phyloP scores from a whole-genome alignment of 2,888 invertebrate genomes.

The Torymus tubicola region DNA sequence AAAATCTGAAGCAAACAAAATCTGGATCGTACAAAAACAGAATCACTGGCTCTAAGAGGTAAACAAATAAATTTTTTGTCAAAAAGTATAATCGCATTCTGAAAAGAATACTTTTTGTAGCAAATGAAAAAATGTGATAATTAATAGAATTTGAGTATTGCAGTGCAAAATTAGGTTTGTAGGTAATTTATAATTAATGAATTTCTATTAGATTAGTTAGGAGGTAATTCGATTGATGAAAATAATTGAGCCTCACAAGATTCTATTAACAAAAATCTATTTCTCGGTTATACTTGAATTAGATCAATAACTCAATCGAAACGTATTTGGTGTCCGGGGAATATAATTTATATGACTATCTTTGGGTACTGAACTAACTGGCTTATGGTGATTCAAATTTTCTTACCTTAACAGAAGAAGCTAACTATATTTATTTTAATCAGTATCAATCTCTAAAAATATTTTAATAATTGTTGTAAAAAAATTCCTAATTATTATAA shows the following conservation, averaged over 20 bases:
- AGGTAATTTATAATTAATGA: conserved; percentile 29
- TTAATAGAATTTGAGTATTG: conserved; percentile 32
- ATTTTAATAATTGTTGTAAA: no score
- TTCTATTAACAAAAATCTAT: conserved; percentile 14
- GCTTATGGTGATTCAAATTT: conserved; percentile 41
- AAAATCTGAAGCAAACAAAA: conserved; percentile 39
- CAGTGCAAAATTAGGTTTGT: conserved; percentile 49
- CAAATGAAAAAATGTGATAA: not conserved
- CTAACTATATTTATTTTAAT: not conserved
- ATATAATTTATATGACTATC: conserved; percentile 14
- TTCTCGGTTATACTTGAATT: conserved; percentile 10
- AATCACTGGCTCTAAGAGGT: conserved; percentile 35
- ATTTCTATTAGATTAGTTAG: conserved; percentile 40
- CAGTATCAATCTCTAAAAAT: no score
- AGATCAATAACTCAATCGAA: conserved; percentile 1
- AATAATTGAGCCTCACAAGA: conserved; percentile 14
- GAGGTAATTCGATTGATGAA: conserved; percentile 8
- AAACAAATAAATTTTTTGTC: conserved; percentile 40
- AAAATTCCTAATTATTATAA: no score
- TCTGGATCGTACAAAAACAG: conserved; percentile 38
- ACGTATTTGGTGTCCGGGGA: conserved; percentile 23
- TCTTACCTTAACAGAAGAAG: conserved; percentile 30
- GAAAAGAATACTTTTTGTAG: conserved; percentile 31
- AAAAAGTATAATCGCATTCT: conserved; percentile 39
- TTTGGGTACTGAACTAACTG: conserved; percentile 41